Evolutionary conservation across 1,140 invertebrate genomes (phyloP).

Genomic region (Achroia grisella): DNA sequence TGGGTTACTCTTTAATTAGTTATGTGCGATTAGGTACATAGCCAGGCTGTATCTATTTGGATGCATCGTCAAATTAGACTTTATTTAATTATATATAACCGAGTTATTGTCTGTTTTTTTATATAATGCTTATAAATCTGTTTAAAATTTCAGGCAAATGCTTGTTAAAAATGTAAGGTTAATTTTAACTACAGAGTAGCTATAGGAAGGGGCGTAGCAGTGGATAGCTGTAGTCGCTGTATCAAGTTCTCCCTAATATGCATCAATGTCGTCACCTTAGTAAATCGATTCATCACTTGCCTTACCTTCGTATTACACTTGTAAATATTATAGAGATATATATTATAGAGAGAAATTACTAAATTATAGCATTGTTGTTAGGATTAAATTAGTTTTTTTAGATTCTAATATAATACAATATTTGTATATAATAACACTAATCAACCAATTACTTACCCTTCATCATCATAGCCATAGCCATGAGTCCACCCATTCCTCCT

Average conservation of each 20-base stretch:
- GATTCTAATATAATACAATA: not conserved
- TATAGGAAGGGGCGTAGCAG: conserved; percentile 82
- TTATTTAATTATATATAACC: no score
- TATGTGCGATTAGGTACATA: no score
- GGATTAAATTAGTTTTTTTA: not conserved
- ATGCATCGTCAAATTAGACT: no score
- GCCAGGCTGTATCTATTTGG: no score
- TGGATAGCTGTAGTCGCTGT: conserved; percentile 86
- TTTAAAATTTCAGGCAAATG: no score
- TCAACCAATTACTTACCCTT: conserved; percentile 54
- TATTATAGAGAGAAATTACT: conserved; percentile 3
- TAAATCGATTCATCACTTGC: conserved; percentile 74
- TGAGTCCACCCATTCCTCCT: conserved; percentile 69
- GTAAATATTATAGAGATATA: not conserved
- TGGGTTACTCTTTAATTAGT: no score
- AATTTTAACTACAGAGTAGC: conserved; percentile 37
- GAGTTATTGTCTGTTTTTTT: no score
- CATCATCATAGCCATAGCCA: conserved; percentile 76
- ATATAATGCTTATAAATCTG: no score
- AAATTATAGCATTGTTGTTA: no score
- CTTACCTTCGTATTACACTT: not conserved
- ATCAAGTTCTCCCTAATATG: conserved; percentile 90
- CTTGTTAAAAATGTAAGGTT: no score
- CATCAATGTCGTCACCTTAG: conserved; percentile 90
- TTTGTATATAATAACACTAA: not conserved